Base-by-base conservation (phyloP, 2,888 invertebrate genomes). In the Elgonia sp. region DNA sequence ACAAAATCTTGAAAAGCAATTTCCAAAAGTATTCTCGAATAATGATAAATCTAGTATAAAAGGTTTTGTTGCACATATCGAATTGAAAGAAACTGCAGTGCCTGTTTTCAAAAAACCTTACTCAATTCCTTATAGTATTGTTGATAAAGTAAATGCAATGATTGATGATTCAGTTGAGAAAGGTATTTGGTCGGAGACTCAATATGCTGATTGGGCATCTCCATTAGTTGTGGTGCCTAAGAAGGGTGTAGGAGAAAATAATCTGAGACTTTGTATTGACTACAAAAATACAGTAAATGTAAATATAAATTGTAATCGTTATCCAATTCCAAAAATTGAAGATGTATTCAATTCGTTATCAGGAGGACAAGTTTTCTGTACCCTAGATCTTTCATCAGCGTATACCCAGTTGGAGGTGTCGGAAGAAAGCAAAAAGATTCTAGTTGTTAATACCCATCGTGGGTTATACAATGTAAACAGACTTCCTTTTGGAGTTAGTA, bases 351-450 rank as follows among this genome's bases (percentile, higher is more conserved):
- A 40, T 9, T 65, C 40, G 14, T 12, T 65, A 16, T 18, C 12
- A 16, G 37, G 62, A 20, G 62, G 62, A 20, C 16, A 57, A 6
- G 57, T 62, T 6, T 62, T 62, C 7, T 80, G 72, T 37, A 82
- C 65, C 0, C 62, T 84, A 18, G 77, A 75, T 62, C 39, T 75
- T 12, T 62, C 75, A 4, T 79, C 81, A 1, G 89, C 86, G 6
- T 89, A 80, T 65, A 77, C 67, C 40, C 89, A 89, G 70, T 40
- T 89, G 14, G 77, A 76, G 63, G 77, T 88, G 46, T 42, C 70
- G 9, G 55, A 75, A 50, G 86, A 69, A 9, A 72, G 70, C 12
- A 50, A 63, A 10, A 75, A 86, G 21, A 46, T 76, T 1, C 63
- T 86, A 7, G 55, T 46, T 20, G 57, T 76, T 29, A 70, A 76